Base-by-base conservation (phyloP, 2,797 vertebrate species). In the Coreius guichenoti region DNA sequence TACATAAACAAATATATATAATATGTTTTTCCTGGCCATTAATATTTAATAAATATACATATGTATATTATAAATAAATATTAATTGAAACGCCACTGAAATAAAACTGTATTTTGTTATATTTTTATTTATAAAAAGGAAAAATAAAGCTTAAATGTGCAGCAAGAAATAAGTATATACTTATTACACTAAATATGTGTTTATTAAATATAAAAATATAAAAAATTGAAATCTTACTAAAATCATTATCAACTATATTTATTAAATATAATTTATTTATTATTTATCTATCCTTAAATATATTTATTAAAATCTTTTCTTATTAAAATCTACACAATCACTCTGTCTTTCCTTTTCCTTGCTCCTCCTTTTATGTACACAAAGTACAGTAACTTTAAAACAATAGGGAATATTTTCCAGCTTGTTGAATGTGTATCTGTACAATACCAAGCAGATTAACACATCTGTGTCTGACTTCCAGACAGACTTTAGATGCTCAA, bases 361-460 rank as follows among this genome's bases (percentile, higher is more conserved):
- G 54, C 19, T 76, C 17, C 17, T 33, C 2, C 33, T 6, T 75
- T 16, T 56, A 56, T 68, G 8, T 63, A 82, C 39, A 82, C 12
- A 26, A 36, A 43, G 4, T 47, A 51, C 72, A 74, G n/a, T 31
- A 11, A 45, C 43, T 80, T 43, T 68, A 69, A 5, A 81, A 73
- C 8, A 61, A 72, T 19, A 72, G 19, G 8, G 43, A 67, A 51
- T 4, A 26, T 67, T 45, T 65, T 16, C 75, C 45, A 68, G 23
- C 29, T 51, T 61, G 58, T 49, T 63, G 29, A 21, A 83, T 65
- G 29, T 68, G 31, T 75, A 69, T 69, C 63, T 86, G 49, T 69
- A 8, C 21, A 74, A 63, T 70, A 67, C 39, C 85, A 86, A 75
- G 14, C 19, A 14, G 51, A 70, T 82, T 82, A 58, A 63, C 68